Evolutionary conservation across 2,888 invertebrate species (phyloP).

Genomic region (Labia minor): DNA sequence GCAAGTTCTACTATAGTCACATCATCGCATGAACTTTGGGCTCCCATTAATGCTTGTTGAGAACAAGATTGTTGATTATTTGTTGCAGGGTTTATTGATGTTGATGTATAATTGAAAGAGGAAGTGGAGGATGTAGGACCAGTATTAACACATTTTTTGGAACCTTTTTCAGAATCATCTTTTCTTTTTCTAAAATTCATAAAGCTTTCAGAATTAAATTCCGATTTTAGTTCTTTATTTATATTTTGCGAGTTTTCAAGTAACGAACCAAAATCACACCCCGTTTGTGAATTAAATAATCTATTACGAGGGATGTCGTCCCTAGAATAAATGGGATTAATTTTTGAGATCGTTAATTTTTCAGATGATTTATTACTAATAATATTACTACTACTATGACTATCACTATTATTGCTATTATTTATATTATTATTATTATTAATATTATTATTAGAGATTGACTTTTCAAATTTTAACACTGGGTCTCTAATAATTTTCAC

Average conservation of each 20-base stretch:
- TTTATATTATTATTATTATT: too few relatives aligned
- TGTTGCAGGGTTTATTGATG: not conserved
- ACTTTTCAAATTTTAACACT: slow-evolving; percentile 18
- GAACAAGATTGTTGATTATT: slow-evolving; percentile 46
- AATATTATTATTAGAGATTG: slow-evolving; percentile 1
- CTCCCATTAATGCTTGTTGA: slow-evolving; percentile 59
- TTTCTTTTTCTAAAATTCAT: slow-evolving; percentile 14
- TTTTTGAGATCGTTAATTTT: not conserved
- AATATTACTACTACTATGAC: too few relatives aligned
- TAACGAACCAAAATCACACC: slow-evolving; percentile 22
- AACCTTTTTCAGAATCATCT: not conserved
- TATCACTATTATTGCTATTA: too few relatives aligned
- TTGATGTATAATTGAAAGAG: too few relatives aligned
- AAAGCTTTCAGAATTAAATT: slow-evolving; percentile 20
- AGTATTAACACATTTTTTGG: not conserved
- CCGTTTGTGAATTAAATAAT: not conserved
- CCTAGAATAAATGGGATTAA: not conserved
- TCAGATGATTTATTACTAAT: not conserved
- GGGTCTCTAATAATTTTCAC: slow-evolving; percentile 21
- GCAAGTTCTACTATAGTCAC: slow-evolving; percentile 89
- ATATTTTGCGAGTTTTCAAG: slow-evolving; percentile 13
- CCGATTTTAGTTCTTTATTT: not conserved
- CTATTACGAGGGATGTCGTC: not conserved
- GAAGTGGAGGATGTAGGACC: too few relatives aligned
- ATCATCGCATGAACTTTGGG: slow-evolving; percentile 45